Evolutionary conservation across 1,140 invertebrate species (phyloP), one percentile per base, ranked within the genome.

Genomic region (Conus ventricosus): DNA sequence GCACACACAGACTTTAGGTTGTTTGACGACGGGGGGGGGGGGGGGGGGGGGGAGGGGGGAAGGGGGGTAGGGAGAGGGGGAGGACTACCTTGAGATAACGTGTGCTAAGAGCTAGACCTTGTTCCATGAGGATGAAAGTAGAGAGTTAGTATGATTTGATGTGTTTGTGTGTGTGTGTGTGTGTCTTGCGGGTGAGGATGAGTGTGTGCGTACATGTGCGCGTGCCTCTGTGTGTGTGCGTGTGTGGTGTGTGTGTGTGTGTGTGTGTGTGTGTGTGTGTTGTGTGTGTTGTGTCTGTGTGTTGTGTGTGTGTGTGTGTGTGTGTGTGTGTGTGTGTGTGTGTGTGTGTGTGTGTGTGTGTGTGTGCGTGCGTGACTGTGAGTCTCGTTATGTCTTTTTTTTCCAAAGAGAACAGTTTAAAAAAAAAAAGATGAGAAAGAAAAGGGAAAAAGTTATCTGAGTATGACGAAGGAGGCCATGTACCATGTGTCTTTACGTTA

Each of bases 371-470:
- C 54, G 76, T 27, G 55, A 76, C 55, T 71, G 76, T 39, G 55
- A 23, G 75, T 51, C 11, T 27, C n/a, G 85, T 54, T 39, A 10
- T 67, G 6, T 39, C 20, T 11, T 39, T 13, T 27, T 15, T 15
- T 6, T 3, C 11, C 8, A 51, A 60, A 10, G 55, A 13, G 54
- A 84, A 17, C 55, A 15, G 39, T n/a, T n/a, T n/a, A n/a, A n/a
- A n/a, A 54, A 60, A n/a, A 57, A 39, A n/a, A 55, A 84, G 83
- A 60, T 55, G 67, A 76, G 85, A 86, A 23, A 76, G 63, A 86
- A 67, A 86, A 20, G 75, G n/a, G 54, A 17, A 86, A 23, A 15
- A 55, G 39, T n/a, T 75, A 1, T 27, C 4, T 75, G 85, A 86
- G 63, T 75, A 25, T 75, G 85, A 20, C 20, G 71, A 75, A 17